Percentiles rank a stretch among this genome's conserved stretches.
phyloP scores from a whole-genome alignment of 2,113 vertebrate species.

The Geothlypis trichas region DNA sequence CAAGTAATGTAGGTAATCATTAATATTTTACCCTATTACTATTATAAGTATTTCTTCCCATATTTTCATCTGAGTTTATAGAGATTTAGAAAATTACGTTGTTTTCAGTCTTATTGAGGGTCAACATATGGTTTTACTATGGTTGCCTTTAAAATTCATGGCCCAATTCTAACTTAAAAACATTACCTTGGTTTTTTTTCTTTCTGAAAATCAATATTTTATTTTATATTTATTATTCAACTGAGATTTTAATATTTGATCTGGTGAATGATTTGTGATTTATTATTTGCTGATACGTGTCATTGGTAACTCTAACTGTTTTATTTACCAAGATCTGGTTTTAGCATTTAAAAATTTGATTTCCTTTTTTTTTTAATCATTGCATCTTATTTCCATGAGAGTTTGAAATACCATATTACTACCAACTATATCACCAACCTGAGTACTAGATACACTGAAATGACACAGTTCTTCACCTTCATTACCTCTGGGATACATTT shows the following conservation, averaged over 20 bases:
- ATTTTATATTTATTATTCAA: not conserved
- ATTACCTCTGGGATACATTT: not conserved
- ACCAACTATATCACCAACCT: not conserved
- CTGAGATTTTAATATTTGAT: not conserved
- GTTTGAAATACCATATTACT: not conserved
- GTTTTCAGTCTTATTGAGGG: not conserved
- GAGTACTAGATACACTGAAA: not conserved
- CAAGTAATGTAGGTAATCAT: not conserved
- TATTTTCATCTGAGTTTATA: not conserved
- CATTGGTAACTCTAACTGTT: not conserved
- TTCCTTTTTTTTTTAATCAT: not conserved
- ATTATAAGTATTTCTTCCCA: not conserved
- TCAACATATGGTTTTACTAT: not conserved
- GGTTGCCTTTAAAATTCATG: not conserved
- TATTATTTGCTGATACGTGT: not conserved
- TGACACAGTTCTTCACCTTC: not conserved
- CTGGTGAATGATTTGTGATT: not conserved
- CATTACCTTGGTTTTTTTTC: accelerated
- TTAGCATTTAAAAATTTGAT: not conserved
- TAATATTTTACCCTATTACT: not conserved
- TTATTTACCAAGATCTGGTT: not conserved
- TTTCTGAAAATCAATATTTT: not conserved
- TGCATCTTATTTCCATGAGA: not conserved
- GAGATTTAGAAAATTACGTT: not conserved
- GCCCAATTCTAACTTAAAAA: not conserved